Conservation (phyloP, 2,888 invertebrate species). For the Epinotia bilunana region DNA sequence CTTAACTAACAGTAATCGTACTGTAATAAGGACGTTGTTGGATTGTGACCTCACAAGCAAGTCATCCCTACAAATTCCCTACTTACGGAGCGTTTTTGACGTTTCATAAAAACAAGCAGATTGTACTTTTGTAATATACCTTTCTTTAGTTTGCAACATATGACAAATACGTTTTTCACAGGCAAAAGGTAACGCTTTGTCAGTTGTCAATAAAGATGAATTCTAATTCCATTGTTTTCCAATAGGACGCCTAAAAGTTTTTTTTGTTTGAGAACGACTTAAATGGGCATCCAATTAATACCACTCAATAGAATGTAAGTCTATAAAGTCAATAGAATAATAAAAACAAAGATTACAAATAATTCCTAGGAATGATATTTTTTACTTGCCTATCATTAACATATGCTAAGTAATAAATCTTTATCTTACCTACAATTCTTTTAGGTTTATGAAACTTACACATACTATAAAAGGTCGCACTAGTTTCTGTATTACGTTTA, state of each 20-base stretch:
- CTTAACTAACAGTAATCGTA: too few relatives aligned
- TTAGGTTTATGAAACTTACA: slow-evolving; percentile 30
- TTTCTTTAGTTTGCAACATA: too few relatives aligned
- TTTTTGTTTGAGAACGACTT: not conserved
- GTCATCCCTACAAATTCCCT: too few relatives aligned
- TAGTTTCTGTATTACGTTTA: slow-evolving; percentile 8
- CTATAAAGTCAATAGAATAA: not conserved
- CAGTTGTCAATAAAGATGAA: not conserved
- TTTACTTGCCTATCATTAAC: slow-evolving; percentile 29
- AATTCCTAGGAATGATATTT: slow-evolving; percentile 40
- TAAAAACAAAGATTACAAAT: slow-evolving; percentile 23
- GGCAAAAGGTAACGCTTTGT: not conserved
- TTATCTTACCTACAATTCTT: slow-evolving; percentile 28
- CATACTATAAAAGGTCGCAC: slow-evolving; percentile 20
- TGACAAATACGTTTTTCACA: not conserved
- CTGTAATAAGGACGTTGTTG: too few relatives aligned
- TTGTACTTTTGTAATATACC: too few relatives aligned
- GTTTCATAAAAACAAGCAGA: too few relatives aligned
- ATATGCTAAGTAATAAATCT: slow-evolving; percentile 35
- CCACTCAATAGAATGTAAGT: slow-evolving; percentile 7
- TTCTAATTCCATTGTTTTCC: not conserved
- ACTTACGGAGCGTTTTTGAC: too few relatives aligned
- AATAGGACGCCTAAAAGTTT: not conserved
- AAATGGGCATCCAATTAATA: not conserved
- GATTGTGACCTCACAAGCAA: too few relatives aligned